Evolutionary conservation across 2,888 invertebrate genomes (phyloP).

Genomic region (Candidula unifasciata): DNA sequence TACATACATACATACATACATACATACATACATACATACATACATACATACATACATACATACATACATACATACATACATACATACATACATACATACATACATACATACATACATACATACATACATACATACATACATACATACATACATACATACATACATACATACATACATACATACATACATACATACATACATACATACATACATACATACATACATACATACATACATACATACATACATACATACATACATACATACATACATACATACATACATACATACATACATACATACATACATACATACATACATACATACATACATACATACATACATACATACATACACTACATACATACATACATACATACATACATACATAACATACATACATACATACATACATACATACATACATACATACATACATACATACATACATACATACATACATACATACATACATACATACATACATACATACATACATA

Average conservation of each 20-base stretch:
- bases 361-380: too few species aligned
- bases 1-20: too few species aligned
- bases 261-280: neutral
- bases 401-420: slow-evolving; percentile 33
- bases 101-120: neutral
- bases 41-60: too few species aligned
- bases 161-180: slow-evolving; percentile 19
- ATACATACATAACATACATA: too few species aligned
- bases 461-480: slow-evolving; percentile 21
- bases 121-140: slow-evolving; percentile 5
- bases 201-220: neutral
- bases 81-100: neutral
- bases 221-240: neutral
- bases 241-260: neutral
- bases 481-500: slow-evolving; percentile 31
- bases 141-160: neutral
- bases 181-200: slow-evolving; percentile 6
- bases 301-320: neutral
- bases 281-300: neutral
- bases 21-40: too few species aligned
- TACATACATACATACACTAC: too few species aligned
- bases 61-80: too few species aligned
- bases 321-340: slow-evolving; percentile 3
- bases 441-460: slow-evolving; percentile 24
- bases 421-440: neutral